These are phyloP conservation scores for Lasiommata megera DNA, from an alignment of 2,888 invertebrate genomes.

Conservation along the genomic window DNA sequence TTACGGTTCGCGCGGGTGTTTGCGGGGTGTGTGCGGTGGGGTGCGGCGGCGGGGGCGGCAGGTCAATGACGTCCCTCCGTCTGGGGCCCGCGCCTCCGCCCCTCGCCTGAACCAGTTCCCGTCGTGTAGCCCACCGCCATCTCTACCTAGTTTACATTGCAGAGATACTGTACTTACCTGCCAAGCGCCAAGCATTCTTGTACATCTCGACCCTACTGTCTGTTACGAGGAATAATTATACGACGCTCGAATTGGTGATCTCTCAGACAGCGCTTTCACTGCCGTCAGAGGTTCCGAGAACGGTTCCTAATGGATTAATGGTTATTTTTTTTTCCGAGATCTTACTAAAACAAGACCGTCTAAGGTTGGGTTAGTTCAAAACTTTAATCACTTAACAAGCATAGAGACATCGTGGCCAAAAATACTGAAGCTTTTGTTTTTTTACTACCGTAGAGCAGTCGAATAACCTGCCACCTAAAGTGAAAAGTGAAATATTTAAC, in stretches of 20 bases:
- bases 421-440: too few relatives aligned
- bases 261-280: neutral
- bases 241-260: constrained; percentile 14
- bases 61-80: constrained; percentile 78
- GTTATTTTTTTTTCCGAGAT: too few relatives aligned
- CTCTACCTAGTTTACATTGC: constrained; percentile 65
- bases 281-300: neutral
- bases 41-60: constrained; percentile 47
- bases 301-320: neutral
- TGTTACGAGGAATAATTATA: neutral
- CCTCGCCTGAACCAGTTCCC: constrained; percentile 53
- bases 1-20: constrained; percentile 68
- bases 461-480: too few relatives aligned
- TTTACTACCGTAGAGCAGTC: too few relatives aligned
- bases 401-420: too few relatives aligned
- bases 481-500: too few relatives aligned
- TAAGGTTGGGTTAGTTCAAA: too few relatives aligned
- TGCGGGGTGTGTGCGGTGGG: constrained; percentile 40
- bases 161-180: constrained; percentile 40
- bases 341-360: too few relatives aligned
- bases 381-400: too few relatives aligned
- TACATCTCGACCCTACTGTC: constrained; percentile 17
- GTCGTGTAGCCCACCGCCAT: constrained; percentile 63
- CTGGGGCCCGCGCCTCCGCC: constrained; percentile 57
- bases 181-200: constrained; percentile 55